phyloP scores from a whole-genome alignment of 2,888 invertebrate species.

The Helleia helle region DNA sequence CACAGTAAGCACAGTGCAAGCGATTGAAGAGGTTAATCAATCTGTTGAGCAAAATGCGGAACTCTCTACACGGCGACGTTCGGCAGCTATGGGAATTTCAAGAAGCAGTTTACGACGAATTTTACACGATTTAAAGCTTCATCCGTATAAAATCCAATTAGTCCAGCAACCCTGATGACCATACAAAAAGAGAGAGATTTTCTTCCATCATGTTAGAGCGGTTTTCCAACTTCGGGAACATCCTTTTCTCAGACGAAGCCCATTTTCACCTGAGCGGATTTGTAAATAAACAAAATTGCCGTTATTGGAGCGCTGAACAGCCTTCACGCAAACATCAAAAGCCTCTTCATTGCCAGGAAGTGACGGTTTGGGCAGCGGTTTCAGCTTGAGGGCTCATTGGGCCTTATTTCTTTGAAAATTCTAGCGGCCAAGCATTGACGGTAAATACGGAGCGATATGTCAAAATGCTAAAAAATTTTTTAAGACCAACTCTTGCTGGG shows the following conservation, averaged over 20 bases:
- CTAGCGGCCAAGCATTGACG: background rate
- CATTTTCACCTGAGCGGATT: background rate
- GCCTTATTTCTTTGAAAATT: constrained; percentile 11
- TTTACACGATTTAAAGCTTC: background rate
- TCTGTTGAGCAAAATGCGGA: constrained; percentile 12
- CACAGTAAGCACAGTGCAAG: constrained; percentile 10
- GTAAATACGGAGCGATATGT: constrained; percentile 3
- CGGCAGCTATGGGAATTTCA: constrained; percentile 11
- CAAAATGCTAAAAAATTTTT: constrained; percentile 4
- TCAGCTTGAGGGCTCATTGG: constrained; percentile 7
- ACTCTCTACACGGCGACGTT: constrained; percentile 12
- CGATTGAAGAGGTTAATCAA: constrained; percentile 12
- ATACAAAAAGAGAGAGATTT: no score
- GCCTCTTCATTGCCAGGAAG: constrained; percentile 4
- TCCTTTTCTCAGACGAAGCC: no score
- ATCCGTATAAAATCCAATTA: no score
- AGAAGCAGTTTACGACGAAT: constrained; percentile 7
- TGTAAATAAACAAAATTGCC: background rate
- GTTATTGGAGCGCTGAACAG: background rate
- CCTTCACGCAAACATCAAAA: constrained; percentile 3
- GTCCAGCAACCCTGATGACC: no score
- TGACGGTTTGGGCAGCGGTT: constrained; percentile 10
- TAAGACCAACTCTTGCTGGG: no score
- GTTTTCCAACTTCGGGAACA: no score
- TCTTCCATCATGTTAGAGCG: no score